phyloP scores from a whole-genome alignment of 2,797 vertebrate species.

The Oreonectes daqikongensis region DNA sequence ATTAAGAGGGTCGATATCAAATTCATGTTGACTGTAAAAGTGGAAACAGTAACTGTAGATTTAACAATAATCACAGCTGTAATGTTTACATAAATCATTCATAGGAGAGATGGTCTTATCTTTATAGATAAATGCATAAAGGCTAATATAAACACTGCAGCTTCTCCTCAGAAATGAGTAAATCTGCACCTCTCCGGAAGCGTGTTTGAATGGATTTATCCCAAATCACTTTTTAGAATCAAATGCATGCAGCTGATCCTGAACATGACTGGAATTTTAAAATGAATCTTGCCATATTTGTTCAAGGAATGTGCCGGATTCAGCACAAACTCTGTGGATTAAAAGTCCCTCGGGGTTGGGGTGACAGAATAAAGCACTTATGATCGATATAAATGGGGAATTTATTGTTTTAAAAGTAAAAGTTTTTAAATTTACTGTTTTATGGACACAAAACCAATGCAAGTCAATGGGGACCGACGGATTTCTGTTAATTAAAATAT shows the following conservation, averaged over 20 bases:
- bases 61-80: neutral
- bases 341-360: neutral
- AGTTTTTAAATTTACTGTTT: too few species aligned
- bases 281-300: conserved; percentile 55
- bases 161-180: conserved; percentile 44
- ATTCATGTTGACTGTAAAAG: neutral
- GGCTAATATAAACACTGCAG: conserved; percentile 32
- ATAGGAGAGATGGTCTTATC: neutral
- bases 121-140: neutral
- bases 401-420: too few species aligned
- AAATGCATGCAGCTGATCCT: conserved; percentile 69
- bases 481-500: too few species aligned
- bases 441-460: too few species aligned
- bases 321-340: neutral
- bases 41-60: neutral
- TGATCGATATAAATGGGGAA: neutral
- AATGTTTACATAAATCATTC: neutral
- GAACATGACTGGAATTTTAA: conserved; percentile 68
- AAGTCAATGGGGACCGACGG: too few species aligned
- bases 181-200: conserved; percentile 51
- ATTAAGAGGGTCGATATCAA: neutral
- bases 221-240: conserved; percentile 60
- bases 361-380: neutral
- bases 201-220: conserved; percentile 60
- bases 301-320: neutral